These are phyloP conservation scores for Bicyclus anynana DNA, from an alignment of 1,140 invertebrate species.

Conservation along the genomic window DNA sequence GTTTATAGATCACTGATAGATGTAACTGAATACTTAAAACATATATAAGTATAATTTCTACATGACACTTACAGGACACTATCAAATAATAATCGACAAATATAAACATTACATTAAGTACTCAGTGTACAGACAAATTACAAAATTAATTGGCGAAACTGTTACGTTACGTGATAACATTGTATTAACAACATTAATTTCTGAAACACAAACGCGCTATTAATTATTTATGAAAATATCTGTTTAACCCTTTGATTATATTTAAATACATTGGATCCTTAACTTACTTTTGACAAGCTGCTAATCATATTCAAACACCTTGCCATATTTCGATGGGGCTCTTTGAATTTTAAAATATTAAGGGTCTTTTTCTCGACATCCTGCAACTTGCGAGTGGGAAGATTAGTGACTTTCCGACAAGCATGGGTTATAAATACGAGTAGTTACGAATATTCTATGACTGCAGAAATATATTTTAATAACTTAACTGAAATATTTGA, in stretches of 20 bases:
- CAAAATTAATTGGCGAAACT: slow-evolving; percentile 1
- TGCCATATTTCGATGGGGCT: slow-evolving; percentile 61
- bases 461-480: too few relatives aligned
- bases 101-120: slow-evolving; percentile 1
- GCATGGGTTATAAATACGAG: neutral
- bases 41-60: neutral
- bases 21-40: neutral
- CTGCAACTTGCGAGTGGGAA: neutral
- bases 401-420: neutral
- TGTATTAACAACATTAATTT: neutral
- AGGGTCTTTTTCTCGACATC: slow-evolving; percentile 3
- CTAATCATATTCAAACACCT: slow-evolving; percentile 75
- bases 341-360: slow-evolving; percentile 69
- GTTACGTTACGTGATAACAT: neutral
- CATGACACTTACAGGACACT: neutral
- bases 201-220: slow-evolving; percentile 19
- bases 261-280: slow-evolving; percentile 61
- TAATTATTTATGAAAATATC: slow-evolving; percentile 57
- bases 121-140: slow-evolving; percentile 1
- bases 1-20: neutral
- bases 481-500: too few relatives aligned
- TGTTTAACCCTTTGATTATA: slow-evolving; percentile 64
- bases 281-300: slow-evolving; percentile 73
- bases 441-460: too few relatives aligned
- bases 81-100: neutral